Evolutionary conservation across 2,113 vertebrate genomes (phyloP).

Genomic region (Natator depressus): DNA sequence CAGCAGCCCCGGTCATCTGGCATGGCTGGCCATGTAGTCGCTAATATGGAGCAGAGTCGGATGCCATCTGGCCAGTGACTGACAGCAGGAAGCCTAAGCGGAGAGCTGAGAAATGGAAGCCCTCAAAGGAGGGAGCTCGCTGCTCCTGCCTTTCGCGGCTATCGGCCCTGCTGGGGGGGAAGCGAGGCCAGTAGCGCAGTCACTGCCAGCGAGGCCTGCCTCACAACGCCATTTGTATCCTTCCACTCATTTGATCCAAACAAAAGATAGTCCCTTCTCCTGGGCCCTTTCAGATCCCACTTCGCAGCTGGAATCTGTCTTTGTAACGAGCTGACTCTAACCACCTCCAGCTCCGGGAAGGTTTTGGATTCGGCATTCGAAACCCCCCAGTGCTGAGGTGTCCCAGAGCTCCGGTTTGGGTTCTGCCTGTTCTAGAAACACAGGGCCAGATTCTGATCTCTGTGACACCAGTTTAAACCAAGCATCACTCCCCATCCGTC

Average conservation of each 20-base stretch:
- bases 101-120: not conserved
- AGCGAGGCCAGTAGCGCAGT: not conserved
- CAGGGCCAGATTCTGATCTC: not conserved
- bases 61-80: not conserved
- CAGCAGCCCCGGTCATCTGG: rapidly evolving
- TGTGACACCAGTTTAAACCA: rapidly evolving
- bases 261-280: not conserved
- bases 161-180: rapidly evolving
- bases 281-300: not conserved
- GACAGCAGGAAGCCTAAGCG: rapidly evolving
- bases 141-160: conserved; percentile 46
- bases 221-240: not conserved
- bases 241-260: not conserved
- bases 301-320: not conserved
- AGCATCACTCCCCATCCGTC: not conserved
- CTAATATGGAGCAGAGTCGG: not conserved
- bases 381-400: not conserved
- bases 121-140: not conserved
- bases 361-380: not conserved
- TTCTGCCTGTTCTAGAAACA: not conserved
- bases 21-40: not conserved
- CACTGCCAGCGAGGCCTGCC: not conserved
- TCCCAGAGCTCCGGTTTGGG: not conserved
- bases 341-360: not conserved
- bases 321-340: not conserved